Evolutionary conservation across 1,140 invertebrate species (phyloP).

Genomic region (Cecropterus lyciades): DNA sequence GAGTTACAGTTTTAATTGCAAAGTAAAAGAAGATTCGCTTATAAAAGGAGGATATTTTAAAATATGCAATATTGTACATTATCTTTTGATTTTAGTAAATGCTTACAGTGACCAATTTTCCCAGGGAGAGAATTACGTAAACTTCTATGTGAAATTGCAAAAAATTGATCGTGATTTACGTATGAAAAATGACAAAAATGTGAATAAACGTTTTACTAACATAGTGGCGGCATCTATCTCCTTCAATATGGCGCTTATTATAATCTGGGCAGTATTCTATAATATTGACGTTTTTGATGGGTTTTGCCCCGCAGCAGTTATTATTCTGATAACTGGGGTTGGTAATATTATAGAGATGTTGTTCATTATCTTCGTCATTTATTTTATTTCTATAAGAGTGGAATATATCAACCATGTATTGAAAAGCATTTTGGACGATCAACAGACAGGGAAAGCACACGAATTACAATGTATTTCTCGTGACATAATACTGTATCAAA

Average conservation of each 20-base stretch:
- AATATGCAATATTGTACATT: not conserved
- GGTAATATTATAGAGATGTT: constrained; percentile 39
- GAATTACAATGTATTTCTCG: not conserved
- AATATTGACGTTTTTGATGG: constrained; percentile 10
- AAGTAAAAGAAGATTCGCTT: not conserved
- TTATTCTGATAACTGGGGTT: constrained; percentile 6
- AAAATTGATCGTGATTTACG: constrained; percentile 51
- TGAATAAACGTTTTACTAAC: constrained; percentile 5
- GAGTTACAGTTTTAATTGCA: constrained; percentile 1
- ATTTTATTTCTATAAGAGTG: constrained; percentile 43
- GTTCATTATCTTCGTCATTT: constrained; percentile 39
- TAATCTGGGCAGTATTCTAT: constrained; percentile 6
- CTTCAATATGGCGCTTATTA: not conserved
- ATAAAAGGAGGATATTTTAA: constrained; percentile 10
- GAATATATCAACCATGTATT: constrained; percentile 42
- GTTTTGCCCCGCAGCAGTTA: not conserved
- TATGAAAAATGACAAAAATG: constrained; percentile 30
- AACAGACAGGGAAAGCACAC: not conserved
- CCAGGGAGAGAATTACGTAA: constrained; percentile 37
- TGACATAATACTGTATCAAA: not conserved
- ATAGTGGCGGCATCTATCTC: not conserved
- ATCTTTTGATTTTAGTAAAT: not conserved
- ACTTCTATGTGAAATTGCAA: constrained; percentile 59
- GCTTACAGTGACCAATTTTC: constrained; percentile 21
- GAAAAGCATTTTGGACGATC: constrained; percentile 7